Percentiles rank a stretch among this genome's conserved stretches.
phyloP scores from a whole-genome alignment of 1,140 invertebrate genomes.

The Aphis craccivora region DNA sequence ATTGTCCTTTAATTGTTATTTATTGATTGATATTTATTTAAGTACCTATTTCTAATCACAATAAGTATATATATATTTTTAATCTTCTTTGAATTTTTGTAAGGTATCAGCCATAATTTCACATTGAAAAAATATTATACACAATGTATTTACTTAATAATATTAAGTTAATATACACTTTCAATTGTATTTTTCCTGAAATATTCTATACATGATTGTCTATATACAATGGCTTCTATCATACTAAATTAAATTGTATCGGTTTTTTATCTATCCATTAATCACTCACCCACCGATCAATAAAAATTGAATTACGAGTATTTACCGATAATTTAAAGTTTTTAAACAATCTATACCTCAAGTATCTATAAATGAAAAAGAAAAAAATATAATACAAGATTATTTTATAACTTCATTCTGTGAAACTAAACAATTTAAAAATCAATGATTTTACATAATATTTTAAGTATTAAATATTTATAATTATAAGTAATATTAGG shows the following conservation, averaged over 20 bases:
- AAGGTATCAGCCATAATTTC: too few relatives aligned
- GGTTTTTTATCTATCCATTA: not conserved
- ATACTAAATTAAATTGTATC: not conserved
- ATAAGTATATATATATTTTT: not conserved
- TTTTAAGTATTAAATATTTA: too few relatives aligned
- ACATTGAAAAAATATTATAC: too few relatives aligned
- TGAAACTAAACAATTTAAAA: too few relatives aligned
- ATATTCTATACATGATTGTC: not conserved
- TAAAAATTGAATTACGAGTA: not conserved
- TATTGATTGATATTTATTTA: not conserved
- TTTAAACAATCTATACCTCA: too few relatives aligned
- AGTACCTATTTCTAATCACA: not conserved
- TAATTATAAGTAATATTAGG: too few relatives aligned
- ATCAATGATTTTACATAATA: too few relatives aligned
- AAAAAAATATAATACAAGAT: too few relatives aligned
- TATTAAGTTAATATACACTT: not conserved
- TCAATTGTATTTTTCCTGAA: not conserved
- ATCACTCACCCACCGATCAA: not conserved
- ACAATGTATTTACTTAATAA: too few relatives aligned
- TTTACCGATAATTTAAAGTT: not conserved
- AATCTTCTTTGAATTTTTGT: not conserved
- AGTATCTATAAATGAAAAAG: too few relatives aligned
- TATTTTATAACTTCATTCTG: too few relatives aligned
- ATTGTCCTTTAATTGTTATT: not conserved
- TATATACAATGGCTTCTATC: not conserved